These are phyloP conservation scores for Oncorhynchus nerka DNA, from an alignment of 2,113 vertebrate genomes.

Conservation along the genomic window DNA sequence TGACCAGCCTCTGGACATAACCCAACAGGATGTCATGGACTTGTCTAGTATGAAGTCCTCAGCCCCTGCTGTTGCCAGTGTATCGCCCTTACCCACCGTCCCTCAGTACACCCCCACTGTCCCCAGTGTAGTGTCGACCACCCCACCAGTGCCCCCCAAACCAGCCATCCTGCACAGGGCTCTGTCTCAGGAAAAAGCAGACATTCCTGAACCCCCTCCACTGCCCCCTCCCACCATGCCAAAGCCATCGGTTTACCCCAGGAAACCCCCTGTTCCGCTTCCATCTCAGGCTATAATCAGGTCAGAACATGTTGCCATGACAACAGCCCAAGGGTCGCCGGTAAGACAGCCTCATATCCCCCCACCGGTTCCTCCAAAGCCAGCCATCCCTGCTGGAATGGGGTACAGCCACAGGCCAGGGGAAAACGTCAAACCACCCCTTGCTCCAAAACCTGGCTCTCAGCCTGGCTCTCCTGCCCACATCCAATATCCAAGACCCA, in stretches of 20 bases:
- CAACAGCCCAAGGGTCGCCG: constrained; percentile 56
- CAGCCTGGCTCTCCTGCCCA: constrained; percentile 76
- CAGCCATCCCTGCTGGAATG: constrained; percentile 84
- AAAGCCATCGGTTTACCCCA: constrained; percentile 87
- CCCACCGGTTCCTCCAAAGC: constrained; percentile 94
- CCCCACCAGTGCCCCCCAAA: constrained; percentile 80
- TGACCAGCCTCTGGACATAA: constrained; percentile 4
- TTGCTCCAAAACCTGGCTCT: constrained; percentile 87
- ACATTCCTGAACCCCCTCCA: constrained; percentile 79
- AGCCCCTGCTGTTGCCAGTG: constrained; percentile 54
- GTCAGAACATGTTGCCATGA: constrained; percentile 57
- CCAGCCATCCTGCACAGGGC: constrained; percentile 77
- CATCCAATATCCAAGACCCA: constrained; percentile 72
- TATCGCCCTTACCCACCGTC: constrained; percentile 73
- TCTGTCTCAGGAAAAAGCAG: constrained; percentile 81
- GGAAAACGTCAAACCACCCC: constrained; percentile 84
- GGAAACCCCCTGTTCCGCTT: constrained; percentile 75
- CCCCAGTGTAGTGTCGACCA: constrained; percentile 72
- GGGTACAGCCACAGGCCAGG: constrained; percentile 80
- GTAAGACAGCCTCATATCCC: constrained; percentile 79
- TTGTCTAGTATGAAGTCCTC: constrained; percentile 51
- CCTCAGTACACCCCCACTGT: constrained; percentile 75
- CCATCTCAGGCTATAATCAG: constrained; percentile 67
- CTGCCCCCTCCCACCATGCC: constrained; percentile 85
- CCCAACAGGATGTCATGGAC: constrained; percentile 59